Base-by-base conservation (phyloP, 1,140 invertebrate genomes). In the Caenorhabditis remanei region DNA sequence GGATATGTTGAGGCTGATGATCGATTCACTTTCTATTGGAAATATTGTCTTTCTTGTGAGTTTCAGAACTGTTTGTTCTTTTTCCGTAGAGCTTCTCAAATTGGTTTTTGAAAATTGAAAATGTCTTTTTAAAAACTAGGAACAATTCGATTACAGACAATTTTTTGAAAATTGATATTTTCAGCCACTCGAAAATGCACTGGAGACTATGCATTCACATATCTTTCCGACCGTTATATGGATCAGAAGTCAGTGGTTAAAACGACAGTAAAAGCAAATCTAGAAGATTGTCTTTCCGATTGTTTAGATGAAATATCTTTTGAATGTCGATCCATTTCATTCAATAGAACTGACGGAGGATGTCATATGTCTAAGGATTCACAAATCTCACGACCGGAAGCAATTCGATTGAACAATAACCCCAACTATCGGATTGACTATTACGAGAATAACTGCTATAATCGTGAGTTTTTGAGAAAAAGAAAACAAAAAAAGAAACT, bases 1-100 rank as follows among this genome's bases (percentile, higher is more conserved):
- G 91, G 92, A 19, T 90, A 91, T 67, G 90, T 93, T 48, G 91
- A 92, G 75, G 91, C 91, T 2, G 91, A 92, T 79, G 91, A 92
- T 86, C 90, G 91, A n/a, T 92, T 90, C 71, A 92, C 91, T 7
- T 92, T 92, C 87, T 92, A 92, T 84, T 92, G 91, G 91, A 92
- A 92, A 83, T 92, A 93, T 86, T 92, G 91, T 87, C 84, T 92
- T 14, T 90, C 92, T 32, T 90, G 91, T 92, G 48, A 88, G 90
- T 92, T 43, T 32, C 2, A 32, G 32, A 32, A 32, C 32, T 0
- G 32, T 1, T 32, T 32, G 32, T 85, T 85, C 40, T 8, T 86
- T 14, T 87, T 84, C 32, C 32, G 2, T 32, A 32, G 32, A 32
- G 32, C 2, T 2, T 32, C 32, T 32, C 2, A 32, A 32, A 32